Evolutionary conservation across 2,888 invertebrate genomes (phyloP).

Genomic region (Xanthia togata): DNA sequence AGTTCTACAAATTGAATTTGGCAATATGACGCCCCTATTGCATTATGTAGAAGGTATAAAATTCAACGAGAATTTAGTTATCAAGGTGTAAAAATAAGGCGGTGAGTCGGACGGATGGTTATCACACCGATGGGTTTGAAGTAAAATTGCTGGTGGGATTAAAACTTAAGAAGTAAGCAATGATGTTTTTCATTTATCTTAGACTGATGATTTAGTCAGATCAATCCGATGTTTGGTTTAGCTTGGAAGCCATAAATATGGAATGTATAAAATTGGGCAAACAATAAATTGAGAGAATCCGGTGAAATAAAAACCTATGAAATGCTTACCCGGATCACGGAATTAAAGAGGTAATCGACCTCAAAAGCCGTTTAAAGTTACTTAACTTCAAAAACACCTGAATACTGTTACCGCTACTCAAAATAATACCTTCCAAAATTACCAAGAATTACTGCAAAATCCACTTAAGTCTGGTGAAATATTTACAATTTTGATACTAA

Average conservation of each 20-base stretch:
- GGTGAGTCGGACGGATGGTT: conserved; percentile 21
- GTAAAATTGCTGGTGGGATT: neutral
- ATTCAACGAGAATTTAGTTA: conserved; percentile 40
- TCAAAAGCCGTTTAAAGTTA: neutral
- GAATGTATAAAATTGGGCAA: neutral
- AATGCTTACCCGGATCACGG: no score
- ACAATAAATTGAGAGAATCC: neutral
- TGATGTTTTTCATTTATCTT: neutral
- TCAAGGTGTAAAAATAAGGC: conserved; percentile 20
- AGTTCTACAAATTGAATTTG: conserved; percentile 45
- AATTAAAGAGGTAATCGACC: neutral
- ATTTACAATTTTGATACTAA: conserved; percentile 58
- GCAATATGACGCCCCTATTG: conserved; percentile 49
- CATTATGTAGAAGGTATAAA: conserved; percentile 51
- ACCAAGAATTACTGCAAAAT: conserved; percentile 26
- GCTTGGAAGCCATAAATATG: neutral
- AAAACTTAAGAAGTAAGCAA: neutral
- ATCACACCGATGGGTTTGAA: conserved; percentile 50
- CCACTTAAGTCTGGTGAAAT: conserved; percentile 43
- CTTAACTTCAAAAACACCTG: neutral
- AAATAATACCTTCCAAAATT: conserved; percentile 13
- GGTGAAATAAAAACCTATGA: neutral
- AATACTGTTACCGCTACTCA: neutral
- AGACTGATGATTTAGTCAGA: neutral
- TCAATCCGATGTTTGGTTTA: neutral